Evolutionary conservation across 2,888 invertebrate genomes (phyloP), one percentile per base, ranked within the genome.

Genomic region (Tipula confusa): DNA sequence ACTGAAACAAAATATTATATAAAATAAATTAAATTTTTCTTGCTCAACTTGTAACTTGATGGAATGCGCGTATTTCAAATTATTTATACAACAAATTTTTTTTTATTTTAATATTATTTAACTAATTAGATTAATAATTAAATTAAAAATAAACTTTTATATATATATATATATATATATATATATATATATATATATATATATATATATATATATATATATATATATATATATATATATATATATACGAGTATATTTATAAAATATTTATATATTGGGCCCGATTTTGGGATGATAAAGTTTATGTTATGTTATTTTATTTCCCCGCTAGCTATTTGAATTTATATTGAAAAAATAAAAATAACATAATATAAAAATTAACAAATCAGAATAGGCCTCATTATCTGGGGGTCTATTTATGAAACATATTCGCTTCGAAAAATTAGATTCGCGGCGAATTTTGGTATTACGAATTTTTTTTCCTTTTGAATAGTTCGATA

Each of bases 41-140:
- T 64, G 24, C 24, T 64, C 24, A 64, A 24, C 9, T 64, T 24
- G 64, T 64, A 64, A 64, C 64, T n/a, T 64, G 64, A 64, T 64
- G 64, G 64, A 64, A 64, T 64, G 64, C 64, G 64, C 64, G 24
- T 64, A 64, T 64, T 64, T 64, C 64, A 64, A 24, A 64, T 64
- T 64, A 11, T 64, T 64, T 64, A 64, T 24, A 64, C 24, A 64
- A 64, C 64, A 64, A 64, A 64, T 24, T 64, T 64, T 64, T 64
- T 64, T 64, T 48, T 48, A 64, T 64, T 24, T 64, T 64, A 64
- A 64, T 64, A 64, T 64, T 64, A 64, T 64, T 64, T 64, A 64
- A 64, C 64, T 64, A 64, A 64, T 64, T 64, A 64, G 24, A 64
- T 64, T 64, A 48, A 48, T 48, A 18, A 18, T 24, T 64, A 64